Conservation (phyloP, 2,113 vertebrate species). For the Daboia siamensis region DNA sequence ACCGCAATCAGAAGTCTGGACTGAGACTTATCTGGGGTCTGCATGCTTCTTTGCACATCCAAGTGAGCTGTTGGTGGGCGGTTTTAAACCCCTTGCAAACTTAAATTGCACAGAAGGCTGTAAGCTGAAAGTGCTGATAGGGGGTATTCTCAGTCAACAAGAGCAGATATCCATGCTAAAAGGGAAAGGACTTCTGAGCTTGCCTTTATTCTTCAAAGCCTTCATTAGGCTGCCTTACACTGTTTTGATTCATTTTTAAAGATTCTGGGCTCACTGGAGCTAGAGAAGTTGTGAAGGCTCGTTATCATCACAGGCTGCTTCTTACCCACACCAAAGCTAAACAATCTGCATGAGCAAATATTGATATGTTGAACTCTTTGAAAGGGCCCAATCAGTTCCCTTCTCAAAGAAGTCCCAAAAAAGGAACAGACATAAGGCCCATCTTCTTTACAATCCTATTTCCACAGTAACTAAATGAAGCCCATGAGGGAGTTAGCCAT, state of each 20-base stretch:
- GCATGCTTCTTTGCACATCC: constrained; percentile 53
- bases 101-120: constrained; percentile 45
- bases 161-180: constrained; percentile 50
- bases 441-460: not conserved
- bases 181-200: constrained; percentile 51
- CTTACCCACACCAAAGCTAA: constrained; percentile 44
- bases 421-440: not conserved
- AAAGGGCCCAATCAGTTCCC: not conserved
- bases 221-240: constrained; percentile 60
- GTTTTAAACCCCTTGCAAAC: constrained; percentile 48
- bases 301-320: constrained; percentile 28
- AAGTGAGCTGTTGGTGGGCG: constrained; percentile 52
- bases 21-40: constrained; percentile 12
- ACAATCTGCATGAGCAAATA: constrained; percentile 20
- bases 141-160: constrained; percentile 57
- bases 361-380: constrained; percentile 33
- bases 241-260: constrained; percentile 56
- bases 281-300: constrained; percentile 35
- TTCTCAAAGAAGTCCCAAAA: not conserved
- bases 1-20: not conserved
- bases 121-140: constrained; percentile 62
- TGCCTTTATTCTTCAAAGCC: constrained; percentile 55
- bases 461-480: not conserved
- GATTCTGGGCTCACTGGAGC: constrained; percentile 42
- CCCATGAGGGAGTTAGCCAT: not conserved